Percentiles rank a stretch among this genome's conserved stretches.
These are phyloP conservation scores for Lycophotia porphyrea DNA, from an alignment of 2,888 invertebrate genomes.

Conservation along the genomic window DNA sequence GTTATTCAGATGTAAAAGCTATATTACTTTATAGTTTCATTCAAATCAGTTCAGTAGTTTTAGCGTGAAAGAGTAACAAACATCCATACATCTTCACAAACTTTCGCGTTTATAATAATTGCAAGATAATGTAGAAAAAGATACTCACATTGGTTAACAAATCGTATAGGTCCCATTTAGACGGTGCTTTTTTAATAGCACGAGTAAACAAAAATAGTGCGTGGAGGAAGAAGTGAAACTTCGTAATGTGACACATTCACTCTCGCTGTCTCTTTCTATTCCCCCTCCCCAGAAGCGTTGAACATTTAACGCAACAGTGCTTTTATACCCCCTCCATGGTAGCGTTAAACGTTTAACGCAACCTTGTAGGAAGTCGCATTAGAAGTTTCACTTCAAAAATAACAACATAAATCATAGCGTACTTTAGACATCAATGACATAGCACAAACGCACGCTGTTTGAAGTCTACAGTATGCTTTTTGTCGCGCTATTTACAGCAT, in stretches of 20 bases:
- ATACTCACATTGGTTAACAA: background rate
- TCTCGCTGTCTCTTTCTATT: no score
- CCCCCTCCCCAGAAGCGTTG: no score
- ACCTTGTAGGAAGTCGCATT: no score
- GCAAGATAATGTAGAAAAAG: background rate
- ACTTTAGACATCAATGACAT: slow-evolving; percentile 22
- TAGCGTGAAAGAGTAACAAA: background rate
- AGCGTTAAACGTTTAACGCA: no score
- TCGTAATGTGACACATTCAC: no score
- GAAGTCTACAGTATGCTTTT: slow-evolving; percentile 22
- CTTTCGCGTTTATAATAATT: background rate
- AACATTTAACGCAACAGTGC: no score
- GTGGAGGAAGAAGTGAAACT: no score
- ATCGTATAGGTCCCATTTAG: background rate
- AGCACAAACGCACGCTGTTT: slow-evolving; percentile 24
- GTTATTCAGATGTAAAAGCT: no score
- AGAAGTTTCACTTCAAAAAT: no score
- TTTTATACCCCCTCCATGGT: no score
- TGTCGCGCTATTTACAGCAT: slow-evolving; percentile 39
- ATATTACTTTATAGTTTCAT: background rate
- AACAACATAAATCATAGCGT: slow-evolving; percentile 7
- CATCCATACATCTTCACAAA: background rate
- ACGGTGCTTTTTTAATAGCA: background rate
- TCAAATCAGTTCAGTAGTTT: background rate
- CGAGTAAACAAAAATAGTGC: no score